Percentiles rank a stretch among this genome's conserved stretches.
phyloP scores from a whole-genome alignment of 2,797 vertebrate genomes.

The Liparis tanakae region DNA sequence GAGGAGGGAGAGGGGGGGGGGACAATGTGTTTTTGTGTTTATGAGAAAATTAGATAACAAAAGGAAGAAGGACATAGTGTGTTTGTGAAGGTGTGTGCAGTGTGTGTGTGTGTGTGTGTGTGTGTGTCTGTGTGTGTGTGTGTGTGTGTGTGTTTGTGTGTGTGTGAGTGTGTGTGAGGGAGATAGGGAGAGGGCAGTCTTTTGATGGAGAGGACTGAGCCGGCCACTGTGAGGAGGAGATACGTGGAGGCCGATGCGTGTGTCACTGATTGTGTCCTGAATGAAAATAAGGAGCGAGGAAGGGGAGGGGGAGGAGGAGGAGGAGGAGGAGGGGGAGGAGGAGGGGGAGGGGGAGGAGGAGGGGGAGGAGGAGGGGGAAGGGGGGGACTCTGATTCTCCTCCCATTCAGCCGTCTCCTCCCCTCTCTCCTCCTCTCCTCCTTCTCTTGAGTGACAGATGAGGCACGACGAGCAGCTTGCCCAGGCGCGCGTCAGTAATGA shows the following conservation, averaged over 20 bases:
- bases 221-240: constrained; percentile 67
- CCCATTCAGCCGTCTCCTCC: constrained; percentile 61
- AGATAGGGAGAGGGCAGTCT: constrained; percentile 25
- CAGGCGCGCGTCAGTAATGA: constrained; percentile 69
- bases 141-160: constrained; percentile 25
- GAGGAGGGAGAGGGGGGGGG: not conserved
- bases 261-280: constrained; percentile 83
- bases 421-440: constrained; percentile 22
- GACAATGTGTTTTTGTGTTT: constrained; percentile 32
- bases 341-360: constrained; percentile 35
- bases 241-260: constrained; percentile 53
- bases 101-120: constrained; percentile 17
- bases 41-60: constrained; percentile 62
- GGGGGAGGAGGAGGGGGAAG: constrained; percentile 8
- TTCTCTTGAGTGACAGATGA: constrained; percentile 63
- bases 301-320: not conserved
- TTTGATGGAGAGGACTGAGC: constrained; percentile 67
- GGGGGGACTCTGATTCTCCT: constrained; percentile 60
- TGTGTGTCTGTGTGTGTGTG: constrained; percentile 25
- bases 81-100: constrained; percentile 1
- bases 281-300: constrained; percentile 80
- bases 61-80: constrained; percentile 8
- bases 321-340: constrained; percentile 25
- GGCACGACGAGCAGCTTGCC: constrained; percentile 52
- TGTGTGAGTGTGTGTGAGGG: constrained; percentile 13